Percentiles rank a stretch among this genome's conserved stretches.
Conservation (phyloP, 1,140 invertebrate genomes). For the Aricia agestis region DNA sequence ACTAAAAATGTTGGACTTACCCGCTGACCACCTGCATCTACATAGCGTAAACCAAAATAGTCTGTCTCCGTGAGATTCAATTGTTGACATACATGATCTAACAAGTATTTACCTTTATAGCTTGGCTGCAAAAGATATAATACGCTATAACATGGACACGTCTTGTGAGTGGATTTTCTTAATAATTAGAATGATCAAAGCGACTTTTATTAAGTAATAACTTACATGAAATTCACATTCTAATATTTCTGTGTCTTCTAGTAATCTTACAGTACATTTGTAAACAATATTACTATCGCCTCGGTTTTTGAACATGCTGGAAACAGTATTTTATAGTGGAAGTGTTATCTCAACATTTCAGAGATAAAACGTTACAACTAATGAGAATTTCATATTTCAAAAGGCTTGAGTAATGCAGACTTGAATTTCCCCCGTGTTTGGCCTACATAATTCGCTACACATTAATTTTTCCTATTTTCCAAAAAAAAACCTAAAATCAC, state of each 20-base stretch:
- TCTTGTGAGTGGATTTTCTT: neutral
- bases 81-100: slow-evolving; percentile 95
- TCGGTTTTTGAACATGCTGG: slow-evolving; percentile 79
- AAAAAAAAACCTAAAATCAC: neutral
- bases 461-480: neutral
- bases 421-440: neutral
- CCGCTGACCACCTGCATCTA: slow-evolving; percentile 93
- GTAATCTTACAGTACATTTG: slow-evolving; percentile 94
- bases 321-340: slow-evolving; percentile 4
- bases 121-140: slow-evolving; percentile 83
- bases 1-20: slow-evolving; percentile 75
- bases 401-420: neutral
- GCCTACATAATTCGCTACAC: neutral
- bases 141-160: neutral
- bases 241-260: slow-evolving; percentile 96
- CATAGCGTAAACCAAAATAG: slow-evolving; percentile 97
- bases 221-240: slow-evolving; percentile 97
- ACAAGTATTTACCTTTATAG: slow-evolving; percentile 93
- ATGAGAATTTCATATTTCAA: neutral
- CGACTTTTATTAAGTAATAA: slow-evolving; percentile 24
- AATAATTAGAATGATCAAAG: neutral
- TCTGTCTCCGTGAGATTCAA: slow-evolving; percentile 96
- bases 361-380: neutral
- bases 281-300: slow-evolving; percentile 93
- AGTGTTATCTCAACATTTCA: slow-evolving; percentile 24